phyloP scores from a whole-genome alignment of 2,888 invertebrate species.

The Craniophora ligustri region DNA sequence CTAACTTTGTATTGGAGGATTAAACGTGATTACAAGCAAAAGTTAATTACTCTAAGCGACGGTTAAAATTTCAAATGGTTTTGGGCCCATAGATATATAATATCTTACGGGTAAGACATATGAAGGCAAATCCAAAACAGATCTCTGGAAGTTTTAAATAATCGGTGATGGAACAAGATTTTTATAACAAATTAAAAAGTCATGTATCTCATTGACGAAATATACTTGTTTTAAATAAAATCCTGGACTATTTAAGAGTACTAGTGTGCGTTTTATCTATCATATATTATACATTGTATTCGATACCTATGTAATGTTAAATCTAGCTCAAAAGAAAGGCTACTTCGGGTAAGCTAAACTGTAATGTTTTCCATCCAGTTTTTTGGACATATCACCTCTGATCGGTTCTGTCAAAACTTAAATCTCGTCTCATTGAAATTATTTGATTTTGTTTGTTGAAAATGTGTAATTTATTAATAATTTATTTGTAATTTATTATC shows the following conservation, averaged over 20 bases:
- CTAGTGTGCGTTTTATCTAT: conserved; percentile 40
- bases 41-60: conserved; percentile 38
- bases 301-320: conserved; percentile 46
- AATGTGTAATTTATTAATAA: conserved; percentile 68
- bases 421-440: conserved; percentile 32
- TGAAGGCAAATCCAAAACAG: not conserved
- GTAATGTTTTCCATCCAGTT: conserved; percentile 49
- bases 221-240: conserved; percentile 20
- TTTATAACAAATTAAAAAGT: conserved; percentile 1
- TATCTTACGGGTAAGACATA: conserved; percentile 29
- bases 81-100: conserved; percentile 29
- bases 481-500: conserved; percentile 74
- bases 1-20: conserved; percentile 42
- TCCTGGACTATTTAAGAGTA: conserved; percentile 41
- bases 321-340: conserved; percentile 45
- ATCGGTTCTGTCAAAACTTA: conserved; percentile 50
- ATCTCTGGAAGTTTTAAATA: too few relatives aligned
- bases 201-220: not conserved
- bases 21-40: conserved; percentile 49
- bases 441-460: conserved; percentile 47
- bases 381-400: conserved; percentile 47
- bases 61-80: conserved; percentile 25
- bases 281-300: conserved; percentile 42
- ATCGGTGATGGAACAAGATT: too few relatives aligned
- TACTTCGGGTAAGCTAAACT: conserved; percentile 48